Percentiles rank a stretch among this genome's conserved stretches.
phyloP scores from a whole-genome alignment of 2,113 vertebrate species.

The Leptodactylus fuscus region DNA sequence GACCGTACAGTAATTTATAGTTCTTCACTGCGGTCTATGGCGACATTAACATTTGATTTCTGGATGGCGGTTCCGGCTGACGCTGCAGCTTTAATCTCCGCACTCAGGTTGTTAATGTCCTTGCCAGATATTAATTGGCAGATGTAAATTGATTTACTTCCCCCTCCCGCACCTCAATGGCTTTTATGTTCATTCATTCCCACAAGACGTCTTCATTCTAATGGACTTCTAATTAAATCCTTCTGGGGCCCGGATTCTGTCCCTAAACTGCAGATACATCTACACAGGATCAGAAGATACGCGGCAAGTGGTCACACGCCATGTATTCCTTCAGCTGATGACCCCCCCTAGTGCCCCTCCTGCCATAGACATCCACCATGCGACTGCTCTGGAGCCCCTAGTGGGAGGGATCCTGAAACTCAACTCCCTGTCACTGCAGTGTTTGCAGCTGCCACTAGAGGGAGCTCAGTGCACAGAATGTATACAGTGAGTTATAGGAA shows the following conservation, averaged over 20 bases:
- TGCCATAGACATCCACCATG: too few relatives aligned
- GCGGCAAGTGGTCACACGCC: too few relatives aligned
- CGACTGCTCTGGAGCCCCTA: too few relatives aligned
- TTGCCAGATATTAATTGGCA: slow-evolving; percentile 26
- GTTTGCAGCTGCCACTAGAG: neutral
- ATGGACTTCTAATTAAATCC: neutral
- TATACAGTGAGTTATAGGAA: neutral
- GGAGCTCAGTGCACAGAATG: neutral
- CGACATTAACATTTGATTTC: neutral
- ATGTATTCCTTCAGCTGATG: too few relatives aligned
- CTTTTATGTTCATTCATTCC: neutral
- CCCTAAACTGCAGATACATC: neutral
- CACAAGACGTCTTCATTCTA: neutral
- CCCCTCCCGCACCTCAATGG: neutral
- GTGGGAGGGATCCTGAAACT: neutral
- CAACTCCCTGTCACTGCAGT: too few relatives aligned
- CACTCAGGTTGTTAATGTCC: neutral
- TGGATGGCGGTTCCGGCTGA: neutral
- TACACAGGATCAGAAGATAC: too few relatives aligned
- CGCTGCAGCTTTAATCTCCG: neutral
- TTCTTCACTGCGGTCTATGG: neutral
- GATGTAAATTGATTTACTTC: slow-evolving; percentile 24
- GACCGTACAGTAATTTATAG: neutral
- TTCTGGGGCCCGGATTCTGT: neutral
- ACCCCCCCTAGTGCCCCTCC: too few relatives aligned